Base-by-base conservation (phyloP, 2,797 vertebrate genomes). In the Esox masquinongy region DNA sequence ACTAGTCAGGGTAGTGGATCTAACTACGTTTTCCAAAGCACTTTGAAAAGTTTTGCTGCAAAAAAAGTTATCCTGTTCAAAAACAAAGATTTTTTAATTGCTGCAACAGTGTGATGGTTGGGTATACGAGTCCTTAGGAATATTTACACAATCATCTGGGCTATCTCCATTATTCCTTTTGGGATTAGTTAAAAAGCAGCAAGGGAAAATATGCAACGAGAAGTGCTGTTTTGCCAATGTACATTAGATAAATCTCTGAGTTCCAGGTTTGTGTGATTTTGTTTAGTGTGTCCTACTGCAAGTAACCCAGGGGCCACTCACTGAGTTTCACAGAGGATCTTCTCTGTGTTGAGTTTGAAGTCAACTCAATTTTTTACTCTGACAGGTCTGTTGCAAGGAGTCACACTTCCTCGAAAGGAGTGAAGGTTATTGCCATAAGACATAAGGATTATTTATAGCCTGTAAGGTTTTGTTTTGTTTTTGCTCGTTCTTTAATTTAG, bases 191-290 rank as follows among this genome's bases (percentile, higher is more conserved):
- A 43, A 43, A 43, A 39, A 39, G 61, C 61, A 64, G 74, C 43
- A 73, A 34, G 26, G 70, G 36, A 80, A 69, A 78, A 71, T 73
- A 84, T 82, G 79, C 78, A 86, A 74, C 80, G 47, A 63, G 59
- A 12, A 56, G 47, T 29, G 15, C 9, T 51, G 64, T 73, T 74
- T 73, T 36, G 50, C 66, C 75, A 19, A 53, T 53, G 51, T 6
- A 82, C 72, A 77, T 70, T 73, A 26, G 59, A 70, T 53, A 53
- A 53, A 29, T 50, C 87, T 78, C 84, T 82, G 77, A 16, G 66
- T 67, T 47, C 76, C 82, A 83, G 82, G 84, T 87, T 83, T 83
- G 79, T 36, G 8, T 26, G 61, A 81, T 75, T 72, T 64, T 74
- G 71, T 68, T 69, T 16, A 56, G 19, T 17, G 2, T 56, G 51